Evolutionary conservation across 2,888 invertebrate genomes (phyloP).

Genomic region (Notodonta dromedarius): DNA sequence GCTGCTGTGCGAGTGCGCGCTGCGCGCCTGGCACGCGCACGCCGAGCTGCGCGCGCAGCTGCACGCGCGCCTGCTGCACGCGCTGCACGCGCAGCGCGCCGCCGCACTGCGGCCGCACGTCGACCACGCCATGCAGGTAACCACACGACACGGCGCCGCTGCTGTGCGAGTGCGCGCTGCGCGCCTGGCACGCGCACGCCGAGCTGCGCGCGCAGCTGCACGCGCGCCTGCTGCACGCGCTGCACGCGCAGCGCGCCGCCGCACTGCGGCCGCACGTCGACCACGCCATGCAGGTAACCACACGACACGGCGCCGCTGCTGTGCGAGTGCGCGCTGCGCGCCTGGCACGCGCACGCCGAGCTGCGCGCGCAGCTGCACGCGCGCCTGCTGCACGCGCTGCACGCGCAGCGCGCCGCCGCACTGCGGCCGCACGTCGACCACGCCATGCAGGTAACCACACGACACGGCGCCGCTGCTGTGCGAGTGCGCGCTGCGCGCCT

Average conservation of each 20-base stretch:
- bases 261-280: slow-evolving; percentile 68
- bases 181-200: slow-evolving; percentile 47
- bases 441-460: slow-evolving; percentile 63
- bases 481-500: slow-evolving; percentile 55
- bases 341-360: slow-evolving; percentile 49
- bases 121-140: slow-evolving; percentile 72
- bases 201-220: slow-evolving; percentile 41
- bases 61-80: slow-evolving; percentile 44
- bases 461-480: slow-evolving; percentile 47
- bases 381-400: slow-evolving; percentile 50
- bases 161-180: slow-evolving; percentile 55
- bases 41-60: slow-evolving; percentile 41
- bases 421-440: slow-evolving; percentile 72
- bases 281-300: slow-evolving; percentile 67
- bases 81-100: slow-evolving; percentile 52
- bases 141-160: slow-evolving; percentile 41
- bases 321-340: slow-evolving; percentile 56
- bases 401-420: slow-evolving; percentile 44
- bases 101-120: slow-evolving; percentile 62
- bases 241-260: slow-evolving; percentile 50
- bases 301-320: slow-evolving; percentile 41
- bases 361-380: slow-evolving; percentile 37
- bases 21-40: slow-evolving; percentile 53
- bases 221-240: slow-evolving; percentile 45
- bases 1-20: slow-evolving; percentile 52